phyloP scores from a whole-genome alignment of 2,888 invertebrate genomes.

The Boloria euphrosyne region DNA sequence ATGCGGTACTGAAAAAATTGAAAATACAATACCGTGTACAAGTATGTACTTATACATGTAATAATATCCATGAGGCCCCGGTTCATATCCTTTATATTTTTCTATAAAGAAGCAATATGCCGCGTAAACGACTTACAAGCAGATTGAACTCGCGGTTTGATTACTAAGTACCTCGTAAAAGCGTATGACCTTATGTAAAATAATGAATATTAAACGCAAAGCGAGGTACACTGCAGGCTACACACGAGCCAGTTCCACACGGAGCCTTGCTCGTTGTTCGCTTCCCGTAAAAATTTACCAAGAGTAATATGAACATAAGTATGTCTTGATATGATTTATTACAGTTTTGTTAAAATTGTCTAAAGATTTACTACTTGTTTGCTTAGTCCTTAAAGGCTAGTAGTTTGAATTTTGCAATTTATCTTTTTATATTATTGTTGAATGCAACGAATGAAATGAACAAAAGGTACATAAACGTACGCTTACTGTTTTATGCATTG shows the following conservation, averaged over 20 bases:
- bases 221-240: constrained; percentile 47
- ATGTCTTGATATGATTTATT: too few species aligned
- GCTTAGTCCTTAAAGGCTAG: too few species aligned
- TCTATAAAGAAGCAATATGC: constrained; percentile 23
- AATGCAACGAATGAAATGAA: too few species aligned
- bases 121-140: constrained; percentile 31
- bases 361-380: too few species aligned
- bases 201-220: constrained; percentile 67
- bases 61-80: not conserved
- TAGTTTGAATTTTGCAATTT: too few species aligned
- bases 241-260: constrained; percentile 16
- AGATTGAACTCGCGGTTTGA: constrained; percentile 47
- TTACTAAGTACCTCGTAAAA: constrained; percentile 58
- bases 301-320: not conserved
- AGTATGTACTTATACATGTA: not conserved
- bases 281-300: constrained; percentile 20
- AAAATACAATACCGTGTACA: too few species aligned
- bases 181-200: constrained; percentile 47
- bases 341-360: too few species aligned
- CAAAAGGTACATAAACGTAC: too few species aligned
- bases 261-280: not conserved
- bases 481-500: too few species aligned
- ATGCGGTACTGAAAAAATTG: too few species aligned
- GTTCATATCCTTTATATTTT: constrained; percentile 15
- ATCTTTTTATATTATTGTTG: too few species aligned